Percentiles rank a stretch among this genome's conserved stretches.
These are phyloP conservation scores for Oenanthe melanoleuca DNA, from an alignment of 2,113 vertebrate genomes.

Conservation along the genomic window DNA sequence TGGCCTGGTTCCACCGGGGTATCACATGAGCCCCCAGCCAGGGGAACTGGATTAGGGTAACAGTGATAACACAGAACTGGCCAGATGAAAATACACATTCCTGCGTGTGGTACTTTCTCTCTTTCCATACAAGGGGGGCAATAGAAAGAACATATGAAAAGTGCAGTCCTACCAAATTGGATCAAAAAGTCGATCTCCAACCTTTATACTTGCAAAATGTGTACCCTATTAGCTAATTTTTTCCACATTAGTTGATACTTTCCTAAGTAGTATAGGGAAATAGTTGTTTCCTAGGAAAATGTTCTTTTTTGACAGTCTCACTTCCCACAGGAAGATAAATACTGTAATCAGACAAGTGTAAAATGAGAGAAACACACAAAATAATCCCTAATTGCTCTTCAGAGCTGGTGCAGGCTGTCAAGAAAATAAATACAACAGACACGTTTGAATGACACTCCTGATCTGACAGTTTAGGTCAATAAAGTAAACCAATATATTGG, in stretches of 20 bases:
- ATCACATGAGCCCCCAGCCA: not conserved
- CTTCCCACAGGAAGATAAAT: not conserved
- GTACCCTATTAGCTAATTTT: not conserved
- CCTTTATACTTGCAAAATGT: not conserved
- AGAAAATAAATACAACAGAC: not conserved
- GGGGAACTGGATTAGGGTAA: not conserved
- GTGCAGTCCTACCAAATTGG: not conserved
- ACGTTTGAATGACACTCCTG: not conserved
- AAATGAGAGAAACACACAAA: not conserved
- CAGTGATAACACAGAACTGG: accelerated
- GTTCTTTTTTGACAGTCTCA: not conserved
- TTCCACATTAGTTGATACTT: not conserved
- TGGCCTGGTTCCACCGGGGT: not conserved
- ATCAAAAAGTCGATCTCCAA: not conserved
- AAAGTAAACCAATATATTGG: not conserved
- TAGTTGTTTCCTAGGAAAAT: not conserved
- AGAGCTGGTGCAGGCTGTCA: not conserved
- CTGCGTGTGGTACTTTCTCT: not conserved
- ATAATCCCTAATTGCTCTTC: not conserved
- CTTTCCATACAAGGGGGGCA: not conserved
- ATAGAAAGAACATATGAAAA: not conserved
- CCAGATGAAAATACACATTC: not conserved
- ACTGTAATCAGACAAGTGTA: not conserved
- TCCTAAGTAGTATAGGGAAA: not conserved
- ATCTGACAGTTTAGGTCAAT: not conserved